Evolutionary conservation across 2,113 vertebrate species (phyloP), one percentile per base, ranked within the genome.

Genomic region (Jacana jacana): DNA sequence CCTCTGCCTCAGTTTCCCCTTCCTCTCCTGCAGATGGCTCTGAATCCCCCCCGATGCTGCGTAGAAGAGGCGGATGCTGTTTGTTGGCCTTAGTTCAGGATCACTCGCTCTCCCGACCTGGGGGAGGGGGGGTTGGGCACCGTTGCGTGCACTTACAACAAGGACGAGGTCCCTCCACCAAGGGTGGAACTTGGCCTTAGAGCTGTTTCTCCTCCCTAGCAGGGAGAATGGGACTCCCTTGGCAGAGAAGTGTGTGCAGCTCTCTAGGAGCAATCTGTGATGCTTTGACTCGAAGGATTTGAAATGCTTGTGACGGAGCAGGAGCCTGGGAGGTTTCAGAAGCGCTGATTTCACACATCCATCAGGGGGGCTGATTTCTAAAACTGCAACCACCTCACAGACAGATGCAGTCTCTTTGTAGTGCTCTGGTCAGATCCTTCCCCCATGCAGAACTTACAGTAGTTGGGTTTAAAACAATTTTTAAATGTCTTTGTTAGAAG

Each of bases 111-210:
- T 65, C 28, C 58, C 44, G 1, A 17, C 22, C n/a, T n/a, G n/a
- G n/a, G n/a, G n/a, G n/a, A 44, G 42, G 42, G 15, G 6, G 42
- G 25, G 2, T 13, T 6, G 42, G 52, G 30, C 2, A 4, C 5
- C 7, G 46, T 5, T 76, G 16, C 35, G 54, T 63, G 70, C 81
- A 39, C 18, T n/a, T 49, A 12, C n/a, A 65, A 6, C 30, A 46
- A 2, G 25, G 42, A 35, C 19, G 8, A 0, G 20, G 35, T 27
- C 61, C 85, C 18, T 55, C 46, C 9, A n/a, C 2, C 4, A 1
- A 64, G 65, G n/a, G n/a, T n/a, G n/a, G n/a, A n/a, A n/a, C n/a
- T n/a, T n/a, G n/a, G n/a, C n/a, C n/a, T n/a, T n/a, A n/a, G n/a
- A 6, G 37, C n/a, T 76, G 6, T 2, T 93, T 79, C 57, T 49